Percentiles rank a stretch among this genome's conserved stretches.
These are phyloP conservation scores for Dorcus parallelipipedus DNA, from an alignment of 2,888 invertebrate species.

Conservation along the genomic window DNA sequence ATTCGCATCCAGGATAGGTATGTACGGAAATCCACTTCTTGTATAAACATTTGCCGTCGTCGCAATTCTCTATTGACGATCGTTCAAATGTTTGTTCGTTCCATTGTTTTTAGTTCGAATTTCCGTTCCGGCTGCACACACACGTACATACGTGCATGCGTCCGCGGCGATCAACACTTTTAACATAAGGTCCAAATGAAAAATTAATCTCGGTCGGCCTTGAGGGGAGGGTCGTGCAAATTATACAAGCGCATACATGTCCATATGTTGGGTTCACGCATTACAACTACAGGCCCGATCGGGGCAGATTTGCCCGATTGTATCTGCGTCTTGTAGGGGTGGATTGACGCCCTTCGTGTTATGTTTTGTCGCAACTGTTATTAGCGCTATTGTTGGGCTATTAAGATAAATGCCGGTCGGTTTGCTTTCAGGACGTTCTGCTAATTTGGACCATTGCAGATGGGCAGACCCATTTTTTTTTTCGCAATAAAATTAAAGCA, in stretches of 20 bases:
- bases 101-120: constrained; percentile 24
- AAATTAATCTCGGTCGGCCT: too few relatives aligned
- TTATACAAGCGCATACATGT: constrained; percentile 3
- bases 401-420: not conserved
- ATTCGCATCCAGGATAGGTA: constrained; percentile 20
- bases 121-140: constrained; percentile 16
- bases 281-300: constrained; percentile 14
- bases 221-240: not conserved
- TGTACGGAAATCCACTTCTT: constrained; percentile 30
- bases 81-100: constrained; percentile 24
- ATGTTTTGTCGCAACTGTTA: constrained; percentile 30
- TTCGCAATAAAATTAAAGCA: too few relatives aligned
- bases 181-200: too few relatives aligned
- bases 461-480: too few relatives aligned
- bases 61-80: constrained; percentile 41
- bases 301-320: constrained; percentile 31
- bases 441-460: too few relatives aligned
- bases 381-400: constrained; percentile 28
- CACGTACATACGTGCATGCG: constrained; percentile 1
- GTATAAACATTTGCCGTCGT: constrained; percentile 42
- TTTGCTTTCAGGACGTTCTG: not conserved
- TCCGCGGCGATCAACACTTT: not conserved
- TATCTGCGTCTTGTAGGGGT: constrained; percentile 30
- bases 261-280: constrained; percentile 28
- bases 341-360: constrained; percentile 26